phyloP scores from a whole-genome alignment of 1,140 invertebrate genomes.

The Bombus breviceps region DNA sequence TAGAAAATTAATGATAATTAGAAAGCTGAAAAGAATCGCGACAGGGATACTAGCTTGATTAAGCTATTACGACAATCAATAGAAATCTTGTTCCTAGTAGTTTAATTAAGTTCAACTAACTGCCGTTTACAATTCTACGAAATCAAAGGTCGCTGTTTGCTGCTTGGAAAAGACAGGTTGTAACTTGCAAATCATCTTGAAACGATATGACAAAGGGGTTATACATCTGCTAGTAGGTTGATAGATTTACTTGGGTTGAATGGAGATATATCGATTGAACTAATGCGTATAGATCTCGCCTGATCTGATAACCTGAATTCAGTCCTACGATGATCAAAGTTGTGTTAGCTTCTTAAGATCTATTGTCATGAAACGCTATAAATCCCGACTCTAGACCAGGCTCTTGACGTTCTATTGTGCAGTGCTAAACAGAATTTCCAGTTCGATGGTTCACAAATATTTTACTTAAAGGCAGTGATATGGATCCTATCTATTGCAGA shows the following conservation, averaged over 20 bases:
- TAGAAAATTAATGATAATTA: not conserved
- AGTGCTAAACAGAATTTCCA: conserved; percentile 1
- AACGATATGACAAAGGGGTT: no score
- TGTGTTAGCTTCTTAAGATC: conserved; percentile 4
- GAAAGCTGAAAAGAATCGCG: not conserved
- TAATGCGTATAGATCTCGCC: not conserved
- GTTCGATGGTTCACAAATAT: conserved; percentile 1
- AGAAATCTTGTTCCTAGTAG: conserved; percentile 6
- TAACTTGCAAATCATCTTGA: not conserved
- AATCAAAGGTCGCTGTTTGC: not conserved
- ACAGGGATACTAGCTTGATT: not conserved
- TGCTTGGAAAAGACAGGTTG: not conserved
- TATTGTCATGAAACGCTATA: conserved; percentile 30
- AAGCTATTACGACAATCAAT: conserved; percentile 2
- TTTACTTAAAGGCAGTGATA: not conserved
- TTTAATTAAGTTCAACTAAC: conserved; percentile 10
- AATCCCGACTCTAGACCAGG: not conserved
- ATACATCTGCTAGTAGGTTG: no score
- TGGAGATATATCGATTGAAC: not conserved
- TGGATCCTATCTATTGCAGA: not conserved
- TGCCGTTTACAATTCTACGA: not conserved
- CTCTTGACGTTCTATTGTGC: conserved; percentile 19
- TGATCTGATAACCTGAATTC: conserved; percentile 12
- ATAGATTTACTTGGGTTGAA: not conserved
- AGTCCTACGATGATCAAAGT: not conserved